Base-by-base conservation (phyloP, 2,888 invertebrate species). In the Athalia circularis region DNA sequence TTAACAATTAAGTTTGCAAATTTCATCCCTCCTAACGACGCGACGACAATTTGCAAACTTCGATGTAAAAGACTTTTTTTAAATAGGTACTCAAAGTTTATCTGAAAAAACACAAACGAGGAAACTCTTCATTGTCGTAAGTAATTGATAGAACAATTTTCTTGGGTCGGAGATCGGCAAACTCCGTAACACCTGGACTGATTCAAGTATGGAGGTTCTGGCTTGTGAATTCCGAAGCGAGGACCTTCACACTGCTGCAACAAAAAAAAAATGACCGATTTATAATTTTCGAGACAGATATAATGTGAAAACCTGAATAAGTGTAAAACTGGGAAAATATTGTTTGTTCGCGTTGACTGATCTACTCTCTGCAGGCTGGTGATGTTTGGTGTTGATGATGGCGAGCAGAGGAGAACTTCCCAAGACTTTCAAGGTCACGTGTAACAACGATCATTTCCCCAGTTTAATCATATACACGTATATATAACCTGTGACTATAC, bases 151-250 rank as follows among this genome's bases (percentile, higher is more conserved):
- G 2, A 29, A 29, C 0, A 29, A 29, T 1, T 29, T 29, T 29
- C 47, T 45, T 72, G 79, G 62, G 70, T 68, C 68, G 86, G 87
- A 87, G 85, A 86, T 87, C 85, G 85, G 86, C 87, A 89, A 88
- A 89, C 89, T 90, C 90, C 90, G 90, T 90, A 89, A 90, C 87
- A 88, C 85, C 87, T 89, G 88, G 90, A 90, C 89, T 90, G 90
- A 86, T 88, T 86, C 82, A 81, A 84, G 85, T 82, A 86, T 84
- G 88, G 85, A 88, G 85, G 88, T 85, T 83, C 83, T 80, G 79
- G 77, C 81, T 57, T 64, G 11, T 4, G 3, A 29, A 62, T 29
- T 11, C 11, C 11, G 6, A 65, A 65, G 78, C 48, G 43, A 47
- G 72, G 78, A 29, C 72, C 52, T 78, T 64, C 78, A 57, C 72